Base-by-base conservation (phyloP, 2,113 vertebrate genomes). In the Bucco capensis region DNA sequence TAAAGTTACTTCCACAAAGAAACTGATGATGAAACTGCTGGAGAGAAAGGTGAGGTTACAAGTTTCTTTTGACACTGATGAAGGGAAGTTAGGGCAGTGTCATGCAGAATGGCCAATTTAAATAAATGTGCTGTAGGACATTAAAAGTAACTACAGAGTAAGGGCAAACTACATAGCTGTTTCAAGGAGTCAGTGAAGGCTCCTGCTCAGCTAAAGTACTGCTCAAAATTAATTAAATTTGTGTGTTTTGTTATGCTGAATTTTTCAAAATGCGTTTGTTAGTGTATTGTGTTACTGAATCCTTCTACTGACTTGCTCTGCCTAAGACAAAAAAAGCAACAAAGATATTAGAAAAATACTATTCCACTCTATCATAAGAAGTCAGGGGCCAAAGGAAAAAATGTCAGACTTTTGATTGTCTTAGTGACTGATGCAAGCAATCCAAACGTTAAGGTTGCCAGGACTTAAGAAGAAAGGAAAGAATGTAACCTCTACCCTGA, bases 1-100 rank as follows among this genome's bases (percentile, higher is more conserved):
- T 85, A 94, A 87, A 87, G 81, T 82, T 27, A 56, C 77, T 54
- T 94, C 51, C 76, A 83, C 65, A 88, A 92, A 92, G 85, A 73
- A 73, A 62, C 21, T 22, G 50, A 73, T 37, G 33, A 75, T 79
- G 88, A 76, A 85, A 83, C 44, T 56, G 14, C 78, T 76, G 51
- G 61, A 83, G 60, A 80, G 58, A 62, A 82, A 90, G 75, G 69
- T 79, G 56, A 86, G 72, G 44, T 93, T 86, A 57, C 84, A 89
- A 72, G 54, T 47, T 17, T 83, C 37, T 85, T 50, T 50, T 58
- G 72, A 88, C 51, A 60, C 5, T 14, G 25, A 42, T 51, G 66
- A 82, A 72, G 81, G 22, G 62, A 94, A 91, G 58, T 70, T 47
- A 30, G 33, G 67, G 61, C 60, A 75, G 47, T 30, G 49, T 62